A percentile compares a stretch with the other conserved stretches of the same genome.
These are phyloP conservation scores for Heptranchias perlo DNA, from an alignment of 2,113 vertebrate species.

Conservation along the genomic window DNA sequence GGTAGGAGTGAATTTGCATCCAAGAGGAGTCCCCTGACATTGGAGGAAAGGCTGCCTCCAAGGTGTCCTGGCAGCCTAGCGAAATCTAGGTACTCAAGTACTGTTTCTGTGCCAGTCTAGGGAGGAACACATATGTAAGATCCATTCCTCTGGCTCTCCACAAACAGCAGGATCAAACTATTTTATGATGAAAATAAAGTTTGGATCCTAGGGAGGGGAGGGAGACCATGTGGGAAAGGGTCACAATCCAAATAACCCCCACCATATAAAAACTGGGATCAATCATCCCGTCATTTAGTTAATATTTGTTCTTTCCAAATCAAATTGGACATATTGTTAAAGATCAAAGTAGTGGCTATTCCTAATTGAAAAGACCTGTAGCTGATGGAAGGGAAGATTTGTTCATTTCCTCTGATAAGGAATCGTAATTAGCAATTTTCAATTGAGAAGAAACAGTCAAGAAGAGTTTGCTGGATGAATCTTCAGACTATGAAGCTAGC, in stretches of 20 bases:
- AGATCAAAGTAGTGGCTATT: background rate
- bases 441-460: background rate
- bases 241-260: background rate
- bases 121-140: no score
- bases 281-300: background rate
- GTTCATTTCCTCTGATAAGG: background rate
- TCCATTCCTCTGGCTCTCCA: no score
- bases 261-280: background rate
- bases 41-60: no score
- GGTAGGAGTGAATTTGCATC: background rate
- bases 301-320: background rate
- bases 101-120: no score
- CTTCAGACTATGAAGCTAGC: background rate
- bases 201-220: background rate
- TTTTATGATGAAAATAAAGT: no score
- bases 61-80: no score
- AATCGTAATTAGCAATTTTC: background rate
- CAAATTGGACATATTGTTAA: background rate
- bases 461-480: background rate
- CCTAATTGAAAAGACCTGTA: background rate
- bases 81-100: no score
- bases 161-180: no score
- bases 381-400: background rate
- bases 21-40: background rate
- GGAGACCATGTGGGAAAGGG: background rate